phyloP scores from a whole-genome alignment of 2,797 vertebrate genomes.

The Acipenser transmontanus region DNA sequence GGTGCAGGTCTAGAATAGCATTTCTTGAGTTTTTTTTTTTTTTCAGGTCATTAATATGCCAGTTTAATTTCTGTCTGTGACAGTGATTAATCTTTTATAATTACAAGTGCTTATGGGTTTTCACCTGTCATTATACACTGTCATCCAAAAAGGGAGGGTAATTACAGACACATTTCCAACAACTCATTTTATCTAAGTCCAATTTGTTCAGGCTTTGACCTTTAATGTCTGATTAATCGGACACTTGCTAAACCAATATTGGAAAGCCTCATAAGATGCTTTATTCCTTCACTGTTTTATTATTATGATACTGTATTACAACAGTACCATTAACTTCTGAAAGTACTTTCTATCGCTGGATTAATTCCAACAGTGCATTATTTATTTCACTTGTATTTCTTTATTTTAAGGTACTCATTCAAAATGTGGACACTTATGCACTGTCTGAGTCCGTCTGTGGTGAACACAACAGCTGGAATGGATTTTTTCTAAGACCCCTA shows the following conservation, averaged over 20 bases:
- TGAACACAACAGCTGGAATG: no score
- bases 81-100: neutral
- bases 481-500: no score
- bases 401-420: no score
- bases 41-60: neutral
- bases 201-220: neutral
- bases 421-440: no score
- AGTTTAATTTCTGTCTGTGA: neutral
- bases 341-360: no score
- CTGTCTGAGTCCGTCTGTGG: no score
- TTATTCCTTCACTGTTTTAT: constrained; percentile 1
- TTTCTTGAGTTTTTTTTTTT: neutral
- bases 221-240: neutral
- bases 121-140: neutral
- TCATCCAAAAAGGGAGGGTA: neutral
- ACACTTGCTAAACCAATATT: no score
- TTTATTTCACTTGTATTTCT: no score
- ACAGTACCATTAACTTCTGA: no score
- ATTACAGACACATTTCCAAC: constrained; percentile 3
- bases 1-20: neutral
- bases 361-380: no score
- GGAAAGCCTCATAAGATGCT: neutral
- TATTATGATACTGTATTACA: neutral
- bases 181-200: neutral
- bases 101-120: neutral